These are phyloP conservation scores for Tridacna gigas DNA, from an alignment of 2,888 invertebrate species.

Conservation along the genomic window DNA sequence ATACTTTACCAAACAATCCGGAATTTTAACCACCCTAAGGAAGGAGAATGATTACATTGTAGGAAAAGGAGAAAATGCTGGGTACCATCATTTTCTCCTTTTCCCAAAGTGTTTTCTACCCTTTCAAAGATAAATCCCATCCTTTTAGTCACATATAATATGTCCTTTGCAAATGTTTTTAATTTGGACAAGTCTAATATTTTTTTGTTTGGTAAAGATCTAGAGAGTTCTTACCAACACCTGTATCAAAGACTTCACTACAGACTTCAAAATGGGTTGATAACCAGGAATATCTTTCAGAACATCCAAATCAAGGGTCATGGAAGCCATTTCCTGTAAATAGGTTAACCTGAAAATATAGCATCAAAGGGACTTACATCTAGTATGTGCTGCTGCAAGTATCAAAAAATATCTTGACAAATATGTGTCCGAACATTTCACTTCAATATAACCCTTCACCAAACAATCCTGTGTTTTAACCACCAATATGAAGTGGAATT, in stretches of 20 bases:
- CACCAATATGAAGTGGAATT: too few species aligned
- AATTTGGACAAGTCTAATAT: background rate
- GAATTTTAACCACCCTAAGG: too few species aligned
- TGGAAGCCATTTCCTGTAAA: background rate
- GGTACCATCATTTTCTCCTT: background rate
- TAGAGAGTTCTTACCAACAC: slow-evolving; percentile 5
- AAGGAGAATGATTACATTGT: background rate
- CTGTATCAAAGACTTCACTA: slow-evolving; percentile 13
- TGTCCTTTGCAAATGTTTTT: too few species aligned
- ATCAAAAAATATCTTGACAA: too few species aligned
- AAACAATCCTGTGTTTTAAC: too few species aligned
- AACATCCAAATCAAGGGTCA: slow-evolving; percentile 4
- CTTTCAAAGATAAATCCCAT: background rate
- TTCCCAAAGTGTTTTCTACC: background rate
- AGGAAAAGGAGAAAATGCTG: background rate
- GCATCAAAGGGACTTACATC: background rate
- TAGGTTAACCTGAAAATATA: background rate
- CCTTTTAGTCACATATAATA: background rate
- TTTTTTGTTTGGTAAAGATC: background rate
- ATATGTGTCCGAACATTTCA: too few species aligned
- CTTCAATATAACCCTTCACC: too few species aligned
- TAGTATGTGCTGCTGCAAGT: too few species aligned
- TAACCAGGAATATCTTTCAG: slow-evolving; percentile 17
- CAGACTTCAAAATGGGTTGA: slow-evolving; percentile 11
- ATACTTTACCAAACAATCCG: too few species aligned